These are phyloP conservation scores for Zaprionus inermis DNA, from an alignment of 1,140 invertebrate genomes.

Conservation along the genomic window DNA sequence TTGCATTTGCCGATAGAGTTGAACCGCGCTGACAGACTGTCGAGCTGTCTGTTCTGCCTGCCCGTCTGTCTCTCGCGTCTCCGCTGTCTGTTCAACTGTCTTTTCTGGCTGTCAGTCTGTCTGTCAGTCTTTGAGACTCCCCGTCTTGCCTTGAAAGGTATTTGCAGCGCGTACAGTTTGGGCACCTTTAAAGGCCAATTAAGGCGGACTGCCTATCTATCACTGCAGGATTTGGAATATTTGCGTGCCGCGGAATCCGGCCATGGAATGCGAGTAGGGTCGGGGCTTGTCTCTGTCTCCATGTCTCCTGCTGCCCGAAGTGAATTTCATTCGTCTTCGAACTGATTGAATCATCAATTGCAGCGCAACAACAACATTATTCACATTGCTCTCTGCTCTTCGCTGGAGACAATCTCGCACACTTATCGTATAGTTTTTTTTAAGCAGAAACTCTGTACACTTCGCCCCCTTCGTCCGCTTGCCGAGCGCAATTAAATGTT, in stretches of 20 bases:
- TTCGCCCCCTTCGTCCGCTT: not conserved
- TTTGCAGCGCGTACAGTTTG: constrained; percentile 19
- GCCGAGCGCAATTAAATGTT: constrained; percentile 19
- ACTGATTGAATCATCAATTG: not conserved
- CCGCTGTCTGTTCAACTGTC: not conserved
- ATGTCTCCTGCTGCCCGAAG: not conserved
- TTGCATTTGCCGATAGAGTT: constrained; percentile 10
- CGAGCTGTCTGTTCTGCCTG: constrained; percentile 3
- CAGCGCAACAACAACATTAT: not conserved
- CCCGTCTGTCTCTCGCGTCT: not conserved
- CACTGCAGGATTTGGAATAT: not conserved
- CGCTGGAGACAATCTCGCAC: not conserved
- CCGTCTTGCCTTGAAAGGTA: not conserved
- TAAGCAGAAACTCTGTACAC: constrained; percentile 2
- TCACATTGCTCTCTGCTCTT: not conserved
- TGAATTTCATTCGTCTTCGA: not conserved
- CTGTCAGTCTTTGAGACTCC: not conserved
- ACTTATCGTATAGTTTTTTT: too few relatives aligned
- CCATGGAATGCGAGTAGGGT: not conserved
- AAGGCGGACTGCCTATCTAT: not conserved
- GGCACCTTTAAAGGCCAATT: constrained; percentile 38
- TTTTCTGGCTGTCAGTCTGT: not conserved
- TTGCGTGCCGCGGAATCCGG: not conserved
- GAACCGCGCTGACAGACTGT: not conserved
- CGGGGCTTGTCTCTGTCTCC: not conserved